Base-by-base conservation (phyloP, 1,140 invertebrate genomes). In the Diprion similis region DNA sequence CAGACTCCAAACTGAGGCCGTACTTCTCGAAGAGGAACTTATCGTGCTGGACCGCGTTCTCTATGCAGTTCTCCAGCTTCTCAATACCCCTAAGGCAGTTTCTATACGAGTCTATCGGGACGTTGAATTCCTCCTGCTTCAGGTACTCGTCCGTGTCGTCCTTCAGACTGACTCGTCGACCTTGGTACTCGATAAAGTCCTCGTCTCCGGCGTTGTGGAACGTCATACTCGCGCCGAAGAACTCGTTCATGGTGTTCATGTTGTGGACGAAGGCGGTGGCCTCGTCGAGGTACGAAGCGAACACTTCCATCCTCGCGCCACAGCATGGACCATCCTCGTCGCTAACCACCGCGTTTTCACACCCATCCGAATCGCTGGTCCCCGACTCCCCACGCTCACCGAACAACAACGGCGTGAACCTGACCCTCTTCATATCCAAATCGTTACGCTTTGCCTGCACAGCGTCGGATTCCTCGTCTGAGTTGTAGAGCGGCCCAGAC, bases 241-340 rank as follows among this genome's bases (percentile, higher is more conserved):
- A 82, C 74, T 82, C 80, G 72, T 79, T 83, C 51, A 81, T 78
- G 65, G 78, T 78, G 75, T 83, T 83, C 66, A 84, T 75, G 73
- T 84, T 83, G 67, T 79, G 76, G 78, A 84, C 82, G 65, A 83
- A 84, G 13, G 73, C 77, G 24, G 79, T 75, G 15, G 82, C 82
- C 70, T 84, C 82, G 24, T 78, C 80, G 9, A 84, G 51, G 18
- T 83, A 83, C 10, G 83, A 76, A 10, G 81, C 75, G 19, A 84
- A 4, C 37, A 84, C 76, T 24, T 9, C 46, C 48, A 10, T 73
- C 66, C 11, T 75, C 45, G 24, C 80, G 46, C 13, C 8, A 65
- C 66, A 70, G 68, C 66, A 9, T 10, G 10, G 10, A 45, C 37
- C 67, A n/a, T 72, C 67, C 48, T 69, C 66, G 10, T 64, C 24